Evolutionary conservation across 2,797 vertebrate species (phyloP).

Genomic region (Chelonia mydas): DNA sequence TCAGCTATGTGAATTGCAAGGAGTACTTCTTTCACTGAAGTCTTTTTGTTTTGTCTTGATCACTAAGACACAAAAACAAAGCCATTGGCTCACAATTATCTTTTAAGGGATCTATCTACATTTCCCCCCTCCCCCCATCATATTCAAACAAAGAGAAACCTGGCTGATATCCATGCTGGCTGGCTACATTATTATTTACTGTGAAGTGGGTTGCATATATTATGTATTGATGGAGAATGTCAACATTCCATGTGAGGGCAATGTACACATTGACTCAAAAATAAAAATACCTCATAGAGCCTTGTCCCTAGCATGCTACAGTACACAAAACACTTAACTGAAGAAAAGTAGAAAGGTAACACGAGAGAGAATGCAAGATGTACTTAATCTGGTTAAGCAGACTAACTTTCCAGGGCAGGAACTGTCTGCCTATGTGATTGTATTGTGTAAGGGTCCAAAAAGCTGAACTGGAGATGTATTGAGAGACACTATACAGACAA

Average conservation of each 20-base stretch:
- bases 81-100: not conserved
- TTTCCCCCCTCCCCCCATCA: not conserved
- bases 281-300: constrained; percentile 29
- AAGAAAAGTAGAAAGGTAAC: constrained; percentile 49
- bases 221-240: constrained; percentile 32
- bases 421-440: rapidly evolving
- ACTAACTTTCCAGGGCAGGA: constrained; percentile 29
- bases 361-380: constrained; percentile 2
- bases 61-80: not conserved
- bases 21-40: not conserved
- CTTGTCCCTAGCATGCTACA: not conserved
- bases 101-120: not conserved
- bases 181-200: constrained; percentile 8
- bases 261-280: constrained; percentile 26
- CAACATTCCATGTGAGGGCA: constrained; percentile 13
- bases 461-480: no score
- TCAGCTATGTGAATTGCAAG: not conserved
- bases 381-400: constrained; percentile 44
- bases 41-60: not conserved
- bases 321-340: constrained; percentile 4
- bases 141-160: constrained; percentile 13
- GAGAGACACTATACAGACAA: no score
- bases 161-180: not conserved
- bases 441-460: no score
- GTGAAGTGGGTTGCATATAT: not conserved